These are phyloP conservation scores for Heteractis magnifica DNA, from an alignment of 92 coral and sea anemone species.

Conservation along the genomic window DNA sequence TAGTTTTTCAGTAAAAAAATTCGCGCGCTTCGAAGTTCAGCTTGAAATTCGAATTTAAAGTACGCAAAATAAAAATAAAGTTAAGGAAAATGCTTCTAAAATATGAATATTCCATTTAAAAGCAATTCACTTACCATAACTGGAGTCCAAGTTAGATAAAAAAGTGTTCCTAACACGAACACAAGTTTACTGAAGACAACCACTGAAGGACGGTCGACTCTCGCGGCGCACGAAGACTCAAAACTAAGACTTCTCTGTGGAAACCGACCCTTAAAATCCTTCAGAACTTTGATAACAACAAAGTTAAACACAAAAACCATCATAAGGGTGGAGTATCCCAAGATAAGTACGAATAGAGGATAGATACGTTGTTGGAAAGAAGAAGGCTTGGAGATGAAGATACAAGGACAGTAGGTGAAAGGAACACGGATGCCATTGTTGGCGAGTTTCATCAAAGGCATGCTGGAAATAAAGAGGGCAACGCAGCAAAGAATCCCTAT, in stretches of 20 bases:
- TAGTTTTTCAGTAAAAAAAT: too few relatives aligned
- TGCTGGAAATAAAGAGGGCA: constrained; percentile 44
- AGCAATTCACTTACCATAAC: constrained; percentile 55
- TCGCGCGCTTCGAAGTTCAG: too few relatives aligned
- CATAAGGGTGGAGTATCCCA: constrained; percentile 59
- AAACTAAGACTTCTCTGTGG: constrained; percentile 37
- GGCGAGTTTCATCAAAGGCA: constrained; percentile 56
- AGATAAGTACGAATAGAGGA: constrained; percentile 38
- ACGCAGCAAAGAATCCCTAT: constrained; percentile 27
- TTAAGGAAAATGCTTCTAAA: neutral
- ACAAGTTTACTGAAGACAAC: constrained; percentile 60
- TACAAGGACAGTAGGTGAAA: constrained; percentile 61
- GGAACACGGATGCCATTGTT: constrained; percentile 48
- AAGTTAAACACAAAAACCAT: constrained; percentile 57
- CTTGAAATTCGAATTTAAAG: too few relatives aligned
- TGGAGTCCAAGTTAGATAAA: constrained; percentile 70
- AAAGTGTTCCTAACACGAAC: constrained; percentile 50
- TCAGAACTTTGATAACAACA: constrained; percentile 41
- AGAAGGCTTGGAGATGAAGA: constrained; percentile 50
- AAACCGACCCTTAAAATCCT: constrained; percentile 44
- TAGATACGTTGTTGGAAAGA: constrained; percentile 33
- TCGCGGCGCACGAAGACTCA: constrained; percentile 20
- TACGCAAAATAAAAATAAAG: neutral
- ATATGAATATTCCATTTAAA: neutral
- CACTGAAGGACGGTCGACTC: constrained; percentile 31